phyloP scores from a whole-genome alignment of 2,888 invertebrate species.

The Drosophila austrosaltans region DNA sequence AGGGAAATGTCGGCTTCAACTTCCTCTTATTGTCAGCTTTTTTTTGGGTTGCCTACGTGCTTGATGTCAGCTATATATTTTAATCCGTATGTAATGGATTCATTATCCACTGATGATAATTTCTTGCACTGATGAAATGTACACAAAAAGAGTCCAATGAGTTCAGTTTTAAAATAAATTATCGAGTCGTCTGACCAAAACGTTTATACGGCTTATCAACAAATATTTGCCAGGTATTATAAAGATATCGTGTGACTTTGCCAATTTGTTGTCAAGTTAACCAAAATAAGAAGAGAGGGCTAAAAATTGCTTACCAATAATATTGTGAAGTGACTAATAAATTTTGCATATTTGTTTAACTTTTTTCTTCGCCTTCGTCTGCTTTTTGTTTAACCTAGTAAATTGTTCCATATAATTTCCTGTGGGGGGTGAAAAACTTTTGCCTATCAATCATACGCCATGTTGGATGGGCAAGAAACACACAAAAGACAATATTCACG shows the following conservation, averaged over 20 bases:
- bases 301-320: slow-evolving; percentile 70
- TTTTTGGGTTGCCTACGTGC: slow-evolving; percentile 44
- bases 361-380: neutral
- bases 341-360: slow-evolving; percentile 60
- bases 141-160: neutral
- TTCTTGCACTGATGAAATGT: neutral
- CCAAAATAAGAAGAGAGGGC: neutral
- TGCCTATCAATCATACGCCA: slow-evolving; percentile 68
- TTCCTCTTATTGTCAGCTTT: neutral
- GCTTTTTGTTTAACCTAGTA: neutral
- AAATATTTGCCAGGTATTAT: slow-evolving; percentile 3
- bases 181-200: slow-evolving; percentile 29
- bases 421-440: slow-evolving; percentile 2
- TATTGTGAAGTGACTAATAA: slow-evolving; percentile 63
- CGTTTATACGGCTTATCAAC: slow-evolving; percentile 31
- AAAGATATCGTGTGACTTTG: slow-evolving; percentile 27
- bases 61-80: neutral
- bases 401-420: slow-evolving; percentile 21
- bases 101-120: neutral
- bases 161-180: neutral
- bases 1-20: neutral
- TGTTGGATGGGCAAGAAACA: slow-evolving; percentile 40
- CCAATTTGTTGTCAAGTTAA: slow-evolving; percentile 14
- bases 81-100: neutral
- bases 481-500: slow-evolving; percentile 41